phyloP scores from a whole-genome alignment of 2,888 invertebrate species.

The Hoplodrina blanda region DNA sequence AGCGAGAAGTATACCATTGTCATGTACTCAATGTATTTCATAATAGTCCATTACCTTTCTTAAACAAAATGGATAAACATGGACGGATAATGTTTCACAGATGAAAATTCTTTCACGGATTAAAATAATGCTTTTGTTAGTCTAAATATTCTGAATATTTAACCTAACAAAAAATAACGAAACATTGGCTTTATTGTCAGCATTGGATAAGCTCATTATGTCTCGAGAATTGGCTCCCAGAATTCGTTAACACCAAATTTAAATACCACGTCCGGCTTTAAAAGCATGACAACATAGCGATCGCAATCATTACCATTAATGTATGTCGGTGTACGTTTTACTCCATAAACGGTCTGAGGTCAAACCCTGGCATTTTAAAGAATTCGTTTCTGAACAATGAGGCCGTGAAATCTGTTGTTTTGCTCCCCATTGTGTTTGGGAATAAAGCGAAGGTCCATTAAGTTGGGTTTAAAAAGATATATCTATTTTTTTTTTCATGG shows the following conservation, averaged over 20 bases:
- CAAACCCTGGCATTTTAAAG: slow-evolving; percentile 68
- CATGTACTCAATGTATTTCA: background rate
- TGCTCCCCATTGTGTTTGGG: slow-evolving; percentile 48
- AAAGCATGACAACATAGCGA: slow-evolving; percentile 47
- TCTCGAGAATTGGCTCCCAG: slow-evolving; percentile 11
- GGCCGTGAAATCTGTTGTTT: slow-evolving; percentile 60
- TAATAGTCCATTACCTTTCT: background rate
- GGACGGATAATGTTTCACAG: background rate
- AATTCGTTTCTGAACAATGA: slow-evolving; percentile 66
- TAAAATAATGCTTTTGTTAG: background rate
- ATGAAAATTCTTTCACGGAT: background rate
- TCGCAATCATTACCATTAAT: slow-evolving; percentile 60
- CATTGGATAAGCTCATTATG: slow-evolving; percentile 12
- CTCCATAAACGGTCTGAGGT: slow-evolving; percentile 66
- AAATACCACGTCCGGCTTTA: slow-evolving; percentile 54
- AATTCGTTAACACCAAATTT: slow-evolving; percentile 35
- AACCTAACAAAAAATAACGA: background rate
- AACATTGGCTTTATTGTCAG: background rate
- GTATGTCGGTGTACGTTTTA: slow-evolving; percentile 50
- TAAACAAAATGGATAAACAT: background rate
- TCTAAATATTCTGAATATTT: background rate
- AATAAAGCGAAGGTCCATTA: slow-evolving; percentile 57
- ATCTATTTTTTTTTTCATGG: slow-evolving; percentile 47
- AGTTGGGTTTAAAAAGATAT: slow-evolving; percentile 55
- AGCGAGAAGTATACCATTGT: background rate